Base-by-base conservation (phyloP, 2,113 vertebrate genomes). In the Strix uralensis region DNA sequence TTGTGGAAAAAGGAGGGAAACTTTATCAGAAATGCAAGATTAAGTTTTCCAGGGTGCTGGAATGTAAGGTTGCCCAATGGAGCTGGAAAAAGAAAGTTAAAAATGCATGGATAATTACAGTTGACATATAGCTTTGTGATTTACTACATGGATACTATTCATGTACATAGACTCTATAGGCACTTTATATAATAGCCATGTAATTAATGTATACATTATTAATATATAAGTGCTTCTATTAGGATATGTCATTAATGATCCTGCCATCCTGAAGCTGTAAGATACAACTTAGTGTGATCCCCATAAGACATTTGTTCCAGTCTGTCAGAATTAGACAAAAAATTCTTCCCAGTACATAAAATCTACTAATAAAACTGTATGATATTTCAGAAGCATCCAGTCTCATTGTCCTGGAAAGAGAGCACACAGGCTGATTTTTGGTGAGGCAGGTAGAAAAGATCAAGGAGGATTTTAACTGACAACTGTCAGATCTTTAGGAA, bases 161-260 rank as follows among this genome's bases (percentile, higher is more conserved):
- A 93, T 57, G 69, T 90, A 95, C 75, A 90, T 88, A 94, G 77
- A 95, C 81, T 95, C 88, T 94, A 91, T 95, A 96, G 95, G 80
- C 95, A 95, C 91, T 97, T 97, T 95, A 96, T 96, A 85, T 92
- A 96, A 97, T 97, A 97, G 95, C 86, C 93, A 92, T 94, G 94
- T 96, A 96, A 95, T 97, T 96, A 96, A 93, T 80, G 58, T 72
- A 96, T 96, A 92, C 81, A 93, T 96, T 96, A 96, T 97, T 93
- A 92, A 97, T 96, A 94, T 84, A 90, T 52, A 96, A 94, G 72
- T 96, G 86, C 82, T 94, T 94, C 86, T 97, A 72, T 97, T 95
- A 95, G 94, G 92, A 81, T 65, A 91, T 89, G 52, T 96, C 90
- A 75, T 94, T 96, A 95, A 94, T 94, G 92, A 96, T 95, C 77